Base-by-base conservation (phyloP, 2,113 vertebrate species). In the Ammodytes marinus region DNA sequence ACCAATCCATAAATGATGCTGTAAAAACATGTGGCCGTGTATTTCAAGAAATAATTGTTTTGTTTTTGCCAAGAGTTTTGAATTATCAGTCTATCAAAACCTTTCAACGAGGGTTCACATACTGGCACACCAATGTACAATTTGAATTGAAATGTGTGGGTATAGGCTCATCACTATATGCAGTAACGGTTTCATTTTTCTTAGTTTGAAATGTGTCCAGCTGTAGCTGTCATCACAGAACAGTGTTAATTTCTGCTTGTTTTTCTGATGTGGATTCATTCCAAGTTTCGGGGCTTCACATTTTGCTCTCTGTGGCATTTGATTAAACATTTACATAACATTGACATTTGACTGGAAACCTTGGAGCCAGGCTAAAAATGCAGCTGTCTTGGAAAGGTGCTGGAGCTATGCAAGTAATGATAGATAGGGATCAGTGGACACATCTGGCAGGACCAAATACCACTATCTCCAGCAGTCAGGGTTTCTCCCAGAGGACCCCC, bases 341-440 rank as follows among this genome's bases (percentile, higher is more conserved):
- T 69, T 52, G 64, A 69, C 80, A 85, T 85, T 84, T 86, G 80
- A 69, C 46, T 60, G 11, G 42, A 72, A 76, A 76, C 61, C 80
- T 79, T 68, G 6, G 55, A 77, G 80, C 57, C n/a, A 10, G 10
- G 15, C 43, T 68, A 52, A 54, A 50, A 70, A 82, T 7, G 58
- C 35, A 4, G 15, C 73, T 9, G 40, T 42, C 55, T 77, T 12
- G 50, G 64, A 40, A 52, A 47, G 39, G 42, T 7, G 4, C 19
- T 46, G 46, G 19, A 77, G 64, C 65, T 53, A 35, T 69, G 82
- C 37, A 82, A 52, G 64, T 76, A 71, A 72, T 81, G 77, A 72
- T 72, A 75, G 92, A 91, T 90, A 76, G 55, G 80, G 82, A 93
- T 93, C 92, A 88, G 75, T 83, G 88, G 88, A 88, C 89, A 93